Evolutionary conservation across 2,113 vertebrate species (phyloP).

Genomic region (Nannobrachium achirus): DNA sequence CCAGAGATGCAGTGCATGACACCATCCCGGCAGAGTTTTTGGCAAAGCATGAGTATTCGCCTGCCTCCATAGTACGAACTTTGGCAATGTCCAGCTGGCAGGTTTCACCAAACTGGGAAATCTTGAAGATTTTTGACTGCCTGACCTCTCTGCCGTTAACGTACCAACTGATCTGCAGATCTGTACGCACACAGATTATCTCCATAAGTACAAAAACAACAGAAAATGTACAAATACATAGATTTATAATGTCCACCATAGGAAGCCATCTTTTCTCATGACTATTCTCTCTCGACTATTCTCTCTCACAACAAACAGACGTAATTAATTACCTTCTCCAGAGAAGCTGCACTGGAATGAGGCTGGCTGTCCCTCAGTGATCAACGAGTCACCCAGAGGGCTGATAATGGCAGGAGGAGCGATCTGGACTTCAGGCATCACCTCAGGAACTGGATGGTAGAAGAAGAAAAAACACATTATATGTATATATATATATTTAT

Average conservation of each 20-base stretch:
- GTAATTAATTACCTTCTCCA: slow-evolving; percentile 92
- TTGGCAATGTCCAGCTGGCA: slow-evolving; percentile 89
- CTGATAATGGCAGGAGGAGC: slow-evolving; percentile 85
- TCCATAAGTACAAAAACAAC: background rate
- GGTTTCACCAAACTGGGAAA: slow-evolving; percentile 91
- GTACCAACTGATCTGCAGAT: slow-evolving; percentile 91
- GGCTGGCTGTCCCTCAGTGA: slow-evolving; percentile 84
- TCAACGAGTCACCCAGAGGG: slow-evolving; percentile 81
- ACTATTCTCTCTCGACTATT: no score
- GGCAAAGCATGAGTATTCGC: slow-evolving; percentile 89
- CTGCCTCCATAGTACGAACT: slow-evolving; percentile 86
- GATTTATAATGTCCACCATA: no score
- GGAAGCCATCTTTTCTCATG: no score
- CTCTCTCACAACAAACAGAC: no score
- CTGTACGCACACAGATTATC: slow-evolving; percentile 67
- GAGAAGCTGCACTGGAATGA: slow-evolving; percentile 88
- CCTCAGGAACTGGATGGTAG: slow-evolving; percentile 84
- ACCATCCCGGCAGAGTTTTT: slow-evolving; percentile 90
- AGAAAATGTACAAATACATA: no score
- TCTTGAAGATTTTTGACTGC: slow-evolving; percentile 87
- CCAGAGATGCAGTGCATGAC: slow-evolving; percentile 86
- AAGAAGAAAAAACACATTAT: slow-evolving; percentile 19
- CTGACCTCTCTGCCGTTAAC: slow-evolving; percentile 88
- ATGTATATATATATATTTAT: background rate
- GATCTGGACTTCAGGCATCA: slow-evolving; percentile 81